Conservation (phyloP, 2,888 invertebrate species). For the Amphipyra tragopoginis region DNA sequence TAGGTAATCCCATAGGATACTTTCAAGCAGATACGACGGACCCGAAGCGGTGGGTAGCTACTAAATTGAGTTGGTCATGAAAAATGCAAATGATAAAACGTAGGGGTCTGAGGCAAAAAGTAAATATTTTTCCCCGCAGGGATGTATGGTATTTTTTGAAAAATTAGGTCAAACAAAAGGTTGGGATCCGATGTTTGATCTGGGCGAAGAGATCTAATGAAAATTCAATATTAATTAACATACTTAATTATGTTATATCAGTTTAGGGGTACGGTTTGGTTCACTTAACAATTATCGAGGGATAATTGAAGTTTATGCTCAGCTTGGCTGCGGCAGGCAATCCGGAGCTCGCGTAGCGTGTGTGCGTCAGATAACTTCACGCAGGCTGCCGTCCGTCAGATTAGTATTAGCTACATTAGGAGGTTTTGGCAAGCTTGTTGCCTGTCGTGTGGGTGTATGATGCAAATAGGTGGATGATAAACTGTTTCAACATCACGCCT, state of each 20-base stretch:
- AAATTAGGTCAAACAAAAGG: constrained; percentile 42
- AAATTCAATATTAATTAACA: constrained; percentile 47
- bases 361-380: constrained; percentile 42
- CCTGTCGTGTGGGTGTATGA: constrained; percentile 9
- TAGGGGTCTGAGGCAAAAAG: constrained; percentile 47
- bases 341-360: constrained; percentile 30
- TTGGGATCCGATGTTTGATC: constrained; percentile 19
- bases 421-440: constrained; percentile 24
- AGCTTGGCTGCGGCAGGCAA: constrained; percentile 42
- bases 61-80: constrained; percentile 66
- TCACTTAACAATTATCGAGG: constrained; percentile 48
- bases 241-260: constrained; percentile 37
- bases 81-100: constrained; percentile 65
- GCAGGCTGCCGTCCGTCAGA: constrained; percentile 19
- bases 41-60: constrained; percentile 58
- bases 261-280: constrained; percentile 33
- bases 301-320: constrained; percentile 55
- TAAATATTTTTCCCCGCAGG: constrained; percentile 46
- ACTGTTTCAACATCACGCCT: neutral
- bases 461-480: neutral
- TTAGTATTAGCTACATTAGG: constrained; percentile 21
- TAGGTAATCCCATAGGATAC: constrained; percentile 58
- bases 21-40: constrained; percentile 52
- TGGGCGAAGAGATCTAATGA: constrained; percentile 27
- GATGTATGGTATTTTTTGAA: constrained; percentile 32